Conservation (phyloP, 2,113 vertebrate species). For the Ahaetulla prasina region DNA sequence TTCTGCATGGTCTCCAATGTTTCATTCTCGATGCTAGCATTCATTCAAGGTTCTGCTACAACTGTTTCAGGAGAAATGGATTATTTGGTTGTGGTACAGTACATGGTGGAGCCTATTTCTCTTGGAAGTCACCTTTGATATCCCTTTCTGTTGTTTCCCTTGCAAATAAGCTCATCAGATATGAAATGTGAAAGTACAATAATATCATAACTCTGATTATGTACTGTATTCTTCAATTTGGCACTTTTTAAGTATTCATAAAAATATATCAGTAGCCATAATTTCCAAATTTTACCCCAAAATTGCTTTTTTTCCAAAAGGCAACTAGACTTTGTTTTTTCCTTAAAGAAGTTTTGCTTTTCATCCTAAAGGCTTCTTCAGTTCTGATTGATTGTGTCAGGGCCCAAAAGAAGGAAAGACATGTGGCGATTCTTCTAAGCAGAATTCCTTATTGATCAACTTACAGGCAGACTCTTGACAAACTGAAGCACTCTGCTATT, state of each 20-base stretch:
- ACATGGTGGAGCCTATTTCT: neutral
- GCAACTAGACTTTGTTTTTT: neutral
- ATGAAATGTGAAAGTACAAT: neutral
- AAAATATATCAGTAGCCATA: neutral
- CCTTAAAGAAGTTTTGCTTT: neutral
- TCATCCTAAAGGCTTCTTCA: neutral
- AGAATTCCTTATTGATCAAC: neutral
- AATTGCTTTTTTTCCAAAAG: neutral
- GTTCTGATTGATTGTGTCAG: neutral
- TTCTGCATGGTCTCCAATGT: neutral
- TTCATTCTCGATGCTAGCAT: neutral
- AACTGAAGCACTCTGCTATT: neutral
- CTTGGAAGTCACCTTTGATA: neutral
- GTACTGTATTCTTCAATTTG: neutral
- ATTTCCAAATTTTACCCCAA: neutral
- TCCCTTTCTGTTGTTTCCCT: neutral
- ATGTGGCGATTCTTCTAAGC: neutral
- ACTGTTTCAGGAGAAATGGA: neutral
- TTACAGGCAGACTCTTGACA: neutral
- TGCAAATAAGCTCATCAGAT: neutral
- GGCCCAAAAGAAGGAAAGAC: neutral
- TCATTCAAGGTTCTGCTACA: neutral
- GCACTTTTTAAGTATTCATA: neutral
- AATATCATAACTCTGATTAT: neutral
- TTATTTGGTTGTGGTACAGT: neutral